Percentiles rank a stretch among this genome's conserved stretches.
phyloP scores from a whole-genome alignment of 2,113 vertebrate species.

The Peromyscus californicus region DNA sequence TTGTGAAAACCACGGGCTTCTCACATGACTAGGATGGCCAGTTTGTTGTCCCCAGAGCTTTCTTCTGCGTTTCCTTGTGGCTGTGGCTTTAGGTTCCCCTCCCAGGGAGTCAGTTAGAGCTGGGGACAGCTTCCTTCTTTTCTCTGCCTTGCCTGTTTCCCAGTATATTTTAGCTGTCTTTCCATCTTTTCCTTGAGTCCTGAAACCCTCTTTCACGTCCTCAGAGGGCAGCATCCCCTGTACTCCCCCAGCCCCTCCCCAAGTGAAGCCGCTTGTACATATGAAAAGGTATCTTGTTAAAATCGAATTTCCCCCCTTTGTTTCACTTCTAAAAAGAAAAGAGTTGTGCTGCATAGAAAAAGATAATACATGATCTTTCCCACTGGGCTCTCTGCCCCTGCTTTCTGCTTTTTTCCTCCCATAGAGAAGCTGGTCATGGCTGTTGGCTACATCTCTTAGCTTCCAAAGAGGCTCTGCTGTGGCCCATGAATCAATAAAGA shows the following conservation, averaged over 20 bases:
- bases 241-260: neutral
- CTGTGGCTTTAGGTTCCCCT: neutral
- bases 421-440: neutral
- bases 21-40: neutral
- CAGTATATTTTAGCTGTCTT: no score
- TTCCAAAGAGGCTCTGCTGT: neutral
- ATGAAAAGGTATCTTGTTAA: slow-evolving; percentile 5
- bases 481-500: neutral
- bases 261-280: neutral
- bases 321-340: slow-evolving; percentile 5
- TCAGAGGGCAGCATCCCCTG: neutral
- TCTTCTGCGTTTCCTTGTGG: neutral
- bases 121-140: neutral
- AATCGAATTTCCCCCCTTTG: neutral
- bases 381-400: neutral
- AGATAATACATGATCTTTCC: neutral
- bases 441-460: neutral
- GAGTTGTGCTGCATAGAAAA: neutral
- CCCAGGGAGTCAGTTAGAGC: neutral
- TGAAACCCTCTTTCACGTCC: neutral
- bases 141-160: neutral
- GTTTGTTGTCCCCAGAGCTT: neutral
- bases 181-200: neutral
- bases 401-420: neutral
- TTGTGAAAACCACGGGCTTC: neutral